Conservation (phyloP, 2,888 invertebrate genomes). For the Papilio elwesi region DNA sequence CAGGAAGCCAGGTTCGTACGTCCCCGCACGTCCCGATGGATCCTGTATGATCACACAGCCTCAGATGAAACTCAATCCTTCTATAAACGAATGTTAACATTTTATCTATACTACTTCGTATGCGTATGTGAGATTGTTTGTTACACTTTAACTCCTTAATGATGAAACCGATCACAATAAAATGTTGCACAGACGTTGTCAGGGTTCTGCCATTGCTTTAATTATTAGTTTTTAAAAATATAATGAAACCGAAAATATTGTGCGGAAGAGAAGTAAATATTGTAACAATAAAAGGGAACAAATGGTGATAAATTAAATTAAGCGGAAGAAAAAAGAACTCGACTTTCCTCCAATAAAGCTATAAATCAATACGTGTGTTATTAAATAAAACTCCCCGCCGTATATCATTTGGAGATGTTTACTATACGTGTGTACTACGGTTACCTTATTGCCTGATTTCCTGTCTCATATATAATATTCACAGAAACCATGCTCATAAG, state of each 20-base stretch:
- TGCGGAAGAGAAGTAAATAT: background rate
- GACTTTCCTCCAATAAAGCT: background rate
- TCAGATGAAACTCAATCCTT: background rate
- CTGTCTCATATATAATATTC: background rate
- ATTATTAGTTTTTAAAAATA: no score
- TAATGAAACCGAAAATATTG: no score
- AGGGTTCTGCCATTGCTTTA: no score
- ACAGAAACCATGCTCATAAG: background rate
- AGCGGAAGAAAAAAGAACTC: slow-evolving; percentile 4
- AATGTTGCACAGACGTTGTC: no score
- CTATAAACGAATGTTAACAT: no score
- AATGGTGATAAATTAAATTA: background rate
- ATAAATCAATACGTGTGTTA: slow-evolving; percentile 14
- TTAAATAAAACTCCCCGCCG: slow-evolving; percentile 1
- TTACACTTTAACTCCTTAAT: no score
- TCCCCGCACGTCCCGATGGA: background rate
- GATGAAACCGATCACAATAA: no score
- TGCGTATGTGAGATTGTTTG: no score
- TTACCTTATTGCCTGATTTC: background rate
- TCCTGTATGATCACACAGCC: background rate
- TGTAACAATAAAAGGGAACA: background rate
- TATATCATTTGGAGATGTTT: background rate
- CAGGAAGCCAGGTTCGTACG: background rate
- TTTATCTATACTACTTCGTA: no score
- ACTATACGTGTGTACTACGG: background rate